Base-by-base conservation (phyloP, 2,888 invertebrate genomes). In the Oscheius sp. region DNA sequence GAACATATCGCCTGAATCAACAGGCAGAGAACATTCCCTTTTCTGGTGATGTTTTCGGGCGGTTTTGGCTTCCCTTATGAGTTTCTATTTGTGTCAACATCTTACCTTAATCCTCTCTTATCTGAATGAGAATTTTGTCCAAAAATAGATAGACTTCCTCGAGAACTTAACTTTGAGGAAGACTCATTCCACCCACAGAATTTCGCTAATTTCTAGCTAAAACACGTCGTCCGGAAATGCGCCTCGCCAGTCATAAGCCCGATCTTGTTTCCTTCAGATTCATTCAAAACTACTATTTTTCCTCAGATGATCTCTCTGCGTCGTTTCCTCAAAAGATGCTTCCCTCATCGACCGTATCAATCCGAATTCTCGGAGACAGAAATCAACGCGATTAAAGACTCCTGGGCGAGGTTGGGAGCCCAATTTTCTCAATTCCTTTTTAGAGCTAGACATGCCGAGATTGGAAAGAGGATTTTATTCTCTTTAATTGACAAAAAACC, bases 401-500 rank as follows among this genome's bases (percentile, higher is more conserved):
- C 61, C 1, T 61, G 61, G 61, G n/a, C 27, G 29, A 61, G 45
- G 61, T 61, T n/a, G n/a, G n/a, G n/a, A n/a, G n/a, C n/a, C n/a
- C n/a, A n/a, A 33, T 20, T 12, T 42, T 4, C 2, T 34, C 15
- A 17, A n/a, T 53, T 29, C 17, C 34, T 53, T 34, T 69, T 68
- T 65, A 76, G 76, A 63, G 76, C 74, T 37, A 74, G 73, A 71
- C 70, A 73, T 45, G 70, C 67, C 17, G 72, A 73, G 33, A 74
- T 76, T 15, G 76, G 76, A 4, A 74, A 71, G 53, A 68, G 74
- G 33, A 76, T 76, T 27, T 63, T 76, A 1, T 66, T 42, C 5
- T 65, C 67, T 2, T 63, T 76, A 5, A 70, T 76, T 27, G 74
- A 74, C 53, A 63, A 72, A 58, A 73, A 71, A 17, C 76, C 76